Base-by-base conservation (phyloP, 2,113 vertebrate genomes). In the Pyrgilauda ruficollis region DNA sequence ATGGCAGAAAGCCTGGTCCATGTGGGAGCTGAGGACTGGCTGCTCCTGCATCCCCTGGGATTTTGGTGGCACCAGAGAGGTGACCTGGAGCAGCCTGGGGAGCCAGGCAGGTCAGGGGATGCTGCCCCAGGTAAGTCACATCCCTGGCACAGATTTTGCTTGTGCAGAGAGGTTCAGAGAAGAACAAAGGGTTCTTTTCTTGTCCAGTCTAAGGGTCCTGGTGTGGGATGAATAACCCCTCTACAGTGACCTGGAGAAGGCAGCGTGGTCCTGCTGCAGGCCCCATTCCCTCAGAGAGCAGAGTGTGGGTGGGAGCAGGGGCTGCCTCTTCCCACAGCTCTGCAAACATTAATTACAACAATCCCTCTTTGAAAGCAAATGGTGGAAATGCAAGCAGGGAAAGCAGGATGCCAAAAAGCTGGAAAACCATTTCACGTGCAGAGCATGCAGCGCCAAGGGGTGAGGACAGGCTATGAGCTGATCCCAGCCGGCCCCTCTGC, bases 161-260 rank as follows among this genome's bases (percentile, higher is more conserved):
- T 33, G 1, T 64, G 73, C 21, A 20, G 76, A 92, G 52, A 0
- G 0, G 27, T 53, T 64, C 5, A 6, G 69, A 67, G 90, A 56
- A 90, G 78, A 96, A 93, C 87, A 96, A 87, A 96, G 90, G 37
- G 35, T 69, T 79, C 74, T 81, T 62, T n/a, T 83, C 49, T 50
- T 35, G 11, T 49, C 85, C 79, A 59, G 62, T 39, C 58, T 22
- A 9, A 26, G 44, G 56, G 27, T 11, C 5, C 7, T 15, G 23
- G 7, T 4, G 47, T 13, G 3, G 3, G 12, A 6, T 8, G 73
- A 84, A 52, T 7, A 18, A 66, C 39, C 9, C 30, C 28, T 18
- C 4, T 2, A 0, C 6, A 1, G 3, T 14, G 61, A 3, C 41
- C 12, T n/a, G 75, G 56, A 18, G 43, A 47, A 39, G 3, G 5